Conservation (phyloP, 1,140 invertebrate genomes). For the Ceratosolen fusciceps region DNA sequence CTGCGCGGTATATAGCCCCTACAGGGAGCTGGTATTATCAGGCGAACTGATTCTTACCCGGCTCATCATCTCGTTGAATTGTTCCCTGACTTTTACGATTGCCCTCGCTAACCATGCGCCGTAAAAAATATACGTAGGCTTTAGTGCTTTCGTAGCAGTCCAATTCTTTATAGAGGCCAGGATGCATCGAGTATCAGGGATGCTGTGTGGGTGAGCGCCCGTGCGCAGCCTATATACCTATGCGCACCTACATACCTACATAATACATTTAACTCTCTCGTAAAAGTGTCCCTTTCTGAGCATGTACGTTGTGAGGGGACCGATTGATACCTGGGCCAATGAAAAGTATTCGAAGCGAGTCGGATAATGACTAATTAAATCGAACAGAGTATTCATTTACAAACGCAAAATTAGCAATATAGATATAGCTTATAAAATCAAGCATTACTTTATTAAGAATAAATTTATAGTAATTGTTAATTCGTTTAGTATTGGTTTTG, state of each 20-base stretch:
- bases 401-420: no score
- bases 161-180: not conserved
- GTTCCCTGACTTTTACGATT: conserved; percentile 33
- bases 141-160: not conserved
- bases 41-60: not conserved
- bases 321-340: no score
- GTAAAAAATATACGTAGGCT: conserved; percentile 21
- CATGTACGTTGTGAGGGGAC: no score
- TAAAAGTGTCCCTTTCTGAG: not conserved
- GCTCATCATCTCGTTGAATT: not conserved
- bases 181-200: not conserved
- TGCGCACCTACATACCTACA: not conserved
- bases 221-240: not conserved
- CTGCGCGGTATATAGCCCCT: no score
- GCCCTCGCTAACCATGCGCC: not conserved
- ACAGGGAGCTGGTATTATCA: not conserved
- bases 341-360: no score
- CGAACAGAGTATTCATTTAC: no score
- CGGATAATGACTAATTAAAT: no score
- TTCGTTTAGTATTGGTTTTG: no score
- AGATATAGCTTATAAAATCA: no score
- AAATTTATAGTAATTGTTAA: no score
- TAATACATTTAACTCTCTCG: not conserved
- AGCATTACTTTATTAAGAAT: no score
- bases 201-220: not conserved